Evolutionary conservation across 2,888 invertebrate species (phyloP), one percentile per base, ranked within the genome.

Genomic region (Eupithecia tripunctaria): DNA sequence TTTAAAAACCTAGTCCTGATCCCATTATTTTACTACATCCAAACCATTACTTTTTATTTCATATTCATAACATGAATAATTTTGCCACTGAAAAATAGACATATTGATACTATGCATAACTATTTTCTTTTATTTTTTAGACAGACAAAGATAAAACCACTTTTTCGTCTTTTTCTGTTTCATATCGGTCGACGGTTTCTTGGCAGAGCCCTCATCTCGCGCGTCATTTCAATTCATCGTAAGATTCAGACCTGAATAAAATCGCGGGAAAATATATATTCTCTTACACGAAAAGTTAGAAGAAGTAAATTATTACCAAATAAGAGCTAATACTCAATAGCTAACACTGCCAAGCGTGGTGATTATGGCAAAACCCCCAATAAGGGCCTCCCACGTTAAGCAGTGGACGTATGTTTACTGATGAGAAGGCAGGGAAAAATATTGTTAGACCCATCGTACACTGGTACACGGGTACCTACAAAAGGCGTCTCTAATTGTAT

Each of bases 151-250:
- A 60, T 60, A 60, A 60, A 29, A 60, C 2, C 8, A 18, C 7
- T 7, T 60, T 59, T 60, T 60, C 18, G 18, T 36, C n/a, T 63
- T 21, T 64, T 36, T 21, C 64, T 21, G 38, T 64, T 32, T 36
- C 63, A 32, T n/a, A 64, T 36, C n/a, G 38, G 64, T 21, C 5
- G 64, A 25, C 64, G 56, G 67, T 59, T 66, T 71, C 62, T 65
- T 67, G 59, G 32, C 72, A 62, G 21, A 69, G 72, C 21, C 25
- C 64, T 25, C 68, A 65, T 59, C 67, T 43, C 38, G 25, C 70
- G 72, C 75, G 73, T 80, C 76, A 73, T 72, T 67, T 73, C 71
- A 78, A 80, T 80, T 76, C 77, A 80, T 74, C 68, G 70, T 43
- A 59, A 73, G 21, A 63, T 65, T 67, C 47, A 60, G 60, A 56